Conservation (phyloP, 2,113 vertebrate genomes). For the Malaclemys terrapin region DNA sequence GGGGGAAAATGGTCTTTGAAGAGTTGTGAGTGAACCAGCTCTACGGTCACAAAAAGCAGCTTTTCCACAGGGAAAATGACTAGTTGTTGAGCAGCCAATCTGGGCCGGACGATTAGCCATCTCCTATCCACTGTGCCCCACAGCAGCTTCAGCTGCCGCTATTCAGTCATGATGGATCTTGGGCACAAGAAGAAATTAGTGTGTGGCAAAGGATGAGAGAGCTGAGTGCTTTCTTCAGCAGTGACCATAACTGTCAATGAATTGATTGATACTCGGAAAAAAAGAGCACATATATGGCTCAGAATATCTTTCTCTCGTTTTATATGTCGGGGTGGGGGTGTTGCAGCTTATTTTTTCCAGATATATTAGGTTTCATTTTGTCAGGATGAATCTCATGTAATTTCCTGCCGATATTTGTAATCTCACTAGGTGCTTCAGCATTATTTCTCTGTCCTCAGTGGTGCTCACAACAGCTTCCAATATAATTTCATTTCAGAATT, state of each 20-base stretch:
- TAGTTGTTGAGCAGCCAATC: background rate
- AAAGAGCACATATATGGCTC: background rate
- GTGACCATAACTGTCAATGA: background rate
- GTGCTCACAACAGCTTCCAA: background rate
- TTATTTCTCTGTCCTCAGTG: background rate
- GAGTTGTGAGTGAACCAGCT: background rate
- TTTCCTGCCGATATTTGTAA: slow-evolving; percentile 22
- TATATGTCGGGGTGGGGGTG: background rate
- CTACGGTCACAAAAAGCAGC: background rate
- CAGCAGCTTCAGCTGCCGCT: background rate
- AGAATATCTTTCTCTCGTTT: background rate
- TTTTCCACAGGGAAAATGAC: background rate
- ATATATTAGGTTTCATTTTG: background rate
- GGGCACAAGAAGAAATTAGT: background rate
- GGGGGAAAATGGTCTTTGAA: background rate
- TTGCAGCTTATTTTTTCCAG: background rate
- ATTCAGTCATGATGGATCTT: background rate
- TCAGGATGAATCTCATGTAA: background rate
- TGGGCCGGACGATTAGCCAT: background rate
- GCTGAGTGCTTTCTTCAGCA: background rate
- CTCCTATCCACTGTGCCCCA: background rate
- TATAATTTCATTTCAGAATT: slow-evolving; percentile 24
- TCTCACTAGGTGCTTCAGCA: background rate
- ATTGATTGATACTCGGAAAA: background rate
- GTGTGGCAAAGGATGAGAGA: background rate